A percentile compares a stretch with the other conserved stretches of the same genome.
phyloP scores from a whole-genome alignment of 2,113 vertebrate genomes.

The Vidua macroura region DNA sequence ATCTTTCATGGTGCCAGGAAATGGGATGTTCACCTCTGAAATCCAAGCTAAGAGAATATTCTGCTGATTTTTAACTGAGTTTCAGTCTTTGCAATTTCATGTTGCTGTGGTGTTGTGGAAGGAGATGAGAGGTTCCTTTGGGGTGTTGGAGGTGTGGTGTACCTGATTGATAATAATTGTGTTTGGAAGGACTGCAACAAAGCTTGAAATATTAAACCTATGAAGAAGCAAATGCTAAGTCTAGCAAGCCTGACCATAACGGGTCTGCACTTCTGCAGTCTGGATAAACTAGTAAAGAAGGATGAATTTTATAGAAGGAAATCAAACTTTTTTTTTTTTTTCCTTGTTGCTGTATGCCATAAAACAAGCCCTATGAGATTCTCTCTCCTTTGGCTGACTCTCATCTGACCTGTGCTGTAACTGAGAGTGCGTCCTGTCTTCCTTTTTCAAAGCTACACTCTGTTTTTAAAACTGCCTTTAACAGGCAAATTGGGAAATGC shows the following conservation, averaged over 20 bases:
- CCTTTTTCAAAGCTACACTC: background rate
- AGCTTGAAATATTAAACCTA: background rate
- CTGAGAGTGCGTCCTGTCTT: background rate
- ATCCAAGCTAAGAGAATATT: background rate
- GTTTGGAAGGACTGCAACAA: background rate
- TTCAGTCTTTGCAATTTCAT: background rate
- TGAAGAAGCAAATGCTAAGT: background rate
- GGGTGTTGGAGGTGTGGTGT: background rate
- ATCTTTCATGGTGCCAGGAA: background rate
- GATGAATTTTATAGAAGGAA: background rate
- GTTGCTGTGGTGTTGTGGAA: background rate
- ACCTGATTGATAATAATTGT: background rate
- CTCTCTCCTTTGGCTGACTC: background rate
- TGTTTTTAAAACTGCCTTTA: background rate
- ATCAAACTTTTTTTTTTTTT: background rate
- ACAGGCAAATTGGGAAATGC: background rate
- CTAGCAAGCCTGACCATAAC: background rate
- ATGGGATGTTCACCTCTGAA: background rate
- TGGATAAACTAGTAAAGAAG: background rate
- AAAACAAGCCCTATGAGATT: background rate
- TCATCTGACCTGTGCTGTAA: background rate
- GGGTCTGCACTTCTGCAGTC: background rate
- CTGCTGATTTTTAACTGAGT: background rate
- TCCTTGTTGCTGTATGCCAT: background rate
- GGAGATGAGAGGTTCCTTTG: background rate